Evolutionary conservation across 2,888 invertebrate genomes (phyloP).

Genomic region (Leistus spinibarbis): DNA sequence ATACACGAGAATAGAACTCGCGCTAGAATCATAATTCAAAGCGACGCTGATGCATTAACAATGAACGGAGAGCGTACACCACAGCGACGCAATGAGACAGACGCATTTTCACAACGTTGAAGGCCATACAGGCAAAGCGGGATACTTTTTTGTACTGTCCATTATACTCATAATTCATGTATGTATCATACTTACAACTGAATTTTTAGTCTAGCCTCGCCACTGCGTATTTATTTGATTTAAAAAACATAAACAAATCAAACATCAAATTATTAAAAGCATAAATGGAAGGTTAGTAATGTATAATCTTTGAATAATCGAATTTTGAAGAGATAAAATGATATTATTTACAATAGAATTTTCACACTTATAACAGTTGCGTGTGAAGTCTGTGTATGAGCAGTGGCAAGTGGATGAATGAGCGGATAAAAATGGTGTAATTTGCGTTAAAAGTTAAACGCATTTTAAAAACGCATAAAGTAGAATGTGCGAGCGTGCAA

Average conservation of each 20-base stretch:
- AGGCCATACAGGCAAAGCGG: no score
- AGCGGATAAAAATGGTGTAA: neutral
- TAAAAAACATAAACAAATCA: no score
- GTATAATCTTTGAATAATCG: no score
- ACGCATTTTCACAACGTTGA: neutral
- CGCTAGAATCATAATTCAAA: slow-evolving; percentile 29
- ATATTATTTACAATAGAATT: neutral
- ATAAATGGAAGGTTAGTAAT: no score
- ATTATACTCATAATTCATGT: no score
- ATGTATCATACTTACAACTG: no score
- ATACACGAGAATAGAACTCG: neutral
- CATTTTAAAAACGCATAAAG: slow-evolving; percentile 2
- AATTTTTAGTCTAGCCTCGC: no score
- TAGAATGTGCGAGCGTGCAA: slow-evolving; percentile 2
- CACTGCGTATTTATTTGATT: no score
- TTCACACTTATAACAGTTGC: neutral
- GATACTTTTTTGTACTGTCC: no score
- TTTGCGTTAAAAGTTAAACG: neutral
- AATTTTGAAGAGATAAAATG: no score
- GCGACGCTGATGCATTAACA: slow-evolving; percentile 37
- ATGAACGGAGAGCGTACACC: slow-evolving; percentile 28
- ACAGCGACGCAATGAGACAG: neutral
- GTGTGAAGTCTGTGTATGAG: no score
- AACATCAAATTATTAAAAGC: no score
- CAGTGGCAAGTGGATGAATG: neutral